Conservation (phyloP, 2,797 vertebrate species). For the Remorina albescens region DNA sequence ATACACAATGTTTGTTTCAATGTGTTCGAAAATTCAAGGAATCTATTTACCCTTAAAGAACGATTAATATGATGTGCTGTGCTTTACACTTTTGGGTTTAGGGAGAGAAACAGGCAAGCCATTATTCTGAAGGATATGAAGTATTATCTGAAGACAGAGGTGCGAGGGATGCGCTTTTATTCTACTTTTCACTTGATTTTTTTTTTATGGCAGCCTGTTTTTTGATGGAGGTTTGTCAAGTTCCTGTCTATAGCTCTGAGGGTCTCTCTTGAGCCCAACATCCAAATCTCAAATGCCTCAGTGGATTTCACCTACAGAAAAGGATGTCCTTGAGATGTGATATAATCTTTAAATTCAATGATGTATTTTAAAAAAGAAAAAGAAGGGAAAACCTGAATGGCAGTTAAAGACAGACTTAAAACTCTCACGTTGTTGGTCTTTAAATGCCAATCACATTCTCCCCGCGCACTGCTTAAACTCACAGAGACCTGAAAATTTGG, state of each 20-base stretch:
- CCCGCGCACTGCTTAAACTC: slow-evolving; percentile 7
- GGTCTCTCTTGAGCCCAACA: slow-evolving; percentile 23
- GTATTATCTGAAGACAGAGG: slow-evolving; percentile 7
- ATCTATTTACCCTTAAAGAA: neutral
- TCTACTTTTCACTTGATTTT: neutral
- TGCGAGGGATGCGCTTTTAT: neutral
- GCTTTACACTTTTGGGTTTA: neutral
- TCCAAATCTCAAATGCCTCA: slow-evolving; percentile 43
- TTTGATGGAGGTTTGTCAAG: slow-evolving; percentile 32
- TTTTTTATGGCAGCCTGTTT: slow-evolving; percentile 4
- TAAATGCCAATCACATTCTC: slow-evolving; percentile 18
- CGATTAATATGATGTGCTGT: slow-evolving; percentile 5
- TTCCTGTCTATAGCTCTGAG: slow-evolving; percentile 19
- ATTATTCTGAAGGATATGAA: neutral
- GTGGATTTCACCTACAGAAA: slow-evolving; percentile 39
- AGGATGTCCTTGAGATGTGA: slow-evolving; percentile 34
- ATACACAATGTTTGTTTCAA: slow-evolving; percentile 22
- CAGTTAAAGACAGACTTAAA: slow-evolving; percentile 10
- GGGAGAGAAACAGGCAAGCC: neutral
- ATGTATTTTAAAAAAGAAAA: slow-evolving; percentile 1
- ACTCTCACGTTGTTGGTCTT: neutral
- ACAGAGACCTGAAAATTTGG: neutral
- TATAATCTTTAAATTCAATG: slow-evolving; percentile 23
- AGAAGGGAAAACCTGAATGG: neutral
- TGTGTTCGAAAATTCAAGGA: slow-evolving; percentile 10